Base-by-base conservation (phyloP, 2,113 vertebrate species). In the Stegastes partitus region DNA sequence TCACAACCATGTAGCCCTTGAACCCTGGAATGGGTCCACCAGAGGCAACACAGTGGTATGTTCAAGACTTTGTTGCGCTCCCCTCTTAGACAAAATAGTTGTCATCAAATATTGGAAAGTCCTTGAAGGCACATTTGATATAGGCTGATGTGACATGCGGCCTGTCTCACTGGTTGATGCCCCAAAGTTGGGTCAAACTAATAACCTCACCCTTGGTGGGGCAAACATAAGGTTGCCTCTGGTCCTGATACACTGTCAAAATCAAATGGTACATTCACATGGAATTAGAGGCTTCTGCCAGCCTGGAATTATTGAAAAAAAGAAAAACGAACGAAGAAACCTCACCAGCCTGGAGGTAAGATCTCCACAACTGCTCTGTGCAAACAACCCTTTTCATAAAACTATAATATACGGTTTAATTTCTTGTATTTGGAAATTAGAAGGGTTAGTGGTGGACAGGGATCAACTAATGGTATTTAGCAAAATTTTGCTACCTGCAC, bases 121-220 rank as follows among this genome's bases (percentile, higher is more conserved):
- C 69, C 89, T 79, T 25, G 25, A 61, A 83, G 91, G 81, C 79
- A 42, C 26, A 18, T 66, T 78, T 85, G 87, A 89, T 45, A 73
- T 64, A 59, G 62, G 58, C 72, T 85, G 83, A 86, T 90, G 56
- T 81, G 91, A 89, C 88, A 78, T 76, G 65, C 55, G 31, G 68
- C 79, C 74, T 34, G 56, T 85, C 82, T 87, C 79, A 63, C 42
- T 83, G 53, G 72, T 78, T 82, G 44, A 78, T 85, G 74, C 82
- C 89, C 82, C 11, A 82, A 73, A 90, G 79, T 82, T 37, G 74
- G 82, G 87, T 87, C 86, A 90, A 83, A 74, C 58, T 64, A 79
- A 83, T 88, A 86, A 67, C 82, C 81, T 75, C 47, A 63, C 21
- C 72, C 62, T 83, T 64, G 70, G 49, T 49, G 53, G 68, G 67